phyloP scores from a whole-genome alignment of 37 sponge, comb jelly and placozoan genomes.

The Spongilla lacustris region DNA sequence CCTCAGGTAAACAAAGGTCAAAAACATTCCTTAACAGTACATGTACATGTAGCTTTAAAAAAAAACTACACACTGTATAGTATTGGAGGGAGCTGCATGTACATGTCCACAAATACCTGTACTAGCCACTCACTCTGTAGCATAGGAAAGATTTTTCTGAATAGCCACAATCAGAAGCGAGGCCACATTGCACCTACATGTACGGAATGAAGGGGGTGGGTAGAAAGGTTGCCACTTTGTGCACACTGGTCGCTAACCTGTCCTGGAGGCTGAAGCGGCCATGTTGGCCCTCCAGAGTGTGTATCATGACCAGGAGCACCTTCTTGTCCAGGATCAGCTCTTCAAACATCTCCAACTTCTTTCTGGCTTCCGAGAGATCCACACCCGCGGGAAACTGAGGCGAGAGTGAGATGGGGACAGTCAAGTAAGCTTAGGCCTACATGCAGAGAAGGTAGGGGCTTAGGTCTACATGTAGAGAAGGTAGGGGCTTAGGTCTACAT shows the following conservation, averaged over 20 bases:
- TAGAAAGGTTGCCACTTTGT: background rate
- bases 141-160: conserved; percentile 75
- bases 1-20: too few species aligned
- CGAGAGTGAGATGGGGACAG: too few species aligned
- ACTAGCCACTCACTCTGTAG: conserved; percentile 81
- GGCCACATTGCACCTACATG: conserved; percentile 81
- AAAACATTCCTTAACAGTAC: too few species aligned
- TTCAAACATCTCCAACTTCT: background rate
- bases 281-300: conserved; percentile 67
- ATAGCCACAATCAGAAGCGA: conserved; percentile 86
- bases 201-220: background rate
- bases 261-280: conserved; percentile 34
- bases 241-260: conserved; percentile 33
- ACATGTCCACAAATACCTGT: background rate
- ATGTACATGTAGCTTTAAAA: too few species aligned
- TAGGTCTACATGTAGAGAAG: too few species aligned
- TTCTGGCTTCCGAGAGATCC: background rate
- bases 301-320: conserved; percentile 62
- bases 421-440: too few species aligned
- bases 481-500: too few species aligned
- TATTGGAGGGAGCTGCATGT: background rate
- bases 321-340: conserved; percentile 69
- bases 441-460: too few species aligned
- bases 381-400: background rate
- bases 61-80: too few species aligned